phyloP scores from a whole-genome alignment of 2,113 vertebrate genomes.

The Gadus macrocephalus region DNA sequence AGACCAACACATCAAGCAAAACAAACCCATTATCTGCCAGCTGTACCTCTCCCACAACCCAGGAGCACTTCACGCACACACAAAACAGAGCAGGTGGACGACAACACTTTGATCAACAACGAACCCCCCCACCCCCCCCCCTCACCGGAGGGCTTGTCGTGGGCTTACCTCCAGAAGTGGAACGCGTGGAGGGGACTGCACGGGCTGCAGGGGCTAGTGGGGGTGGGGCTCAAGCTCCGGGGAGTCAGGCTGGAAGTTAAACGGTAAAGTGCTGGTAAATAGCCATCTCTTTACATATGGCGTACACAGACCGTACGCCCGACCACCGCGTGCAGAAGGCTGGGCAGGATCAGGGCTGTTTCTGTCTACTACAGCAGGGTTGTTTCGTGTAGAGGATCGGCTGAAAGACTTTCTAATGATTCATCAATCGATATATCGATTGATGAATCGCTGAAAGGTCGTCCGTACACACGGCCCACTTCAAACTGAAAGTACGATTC shows the following conservation, averaged over 20 bases:
- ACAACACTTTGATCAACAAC: conserved; percentile 3
- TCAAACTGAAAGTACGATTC: too few species aligned
- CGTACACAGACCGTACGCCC: conserved; percentile 14
- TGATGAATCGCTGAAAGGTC: too few species aligned
- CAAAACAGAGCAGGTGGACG: neutral
- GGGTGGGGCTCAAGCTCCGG: conserved; percentile 98
- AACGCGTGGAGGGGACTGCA: conserved; percentile 98
- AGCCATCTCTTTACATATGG: conserved; percentile 41
- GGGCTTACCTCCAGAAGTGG: conserved; percentile 99
- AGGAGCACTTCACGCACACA: neutral
- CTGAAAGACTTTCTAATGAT: too few species aligned
- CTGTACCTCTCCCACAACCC: too few species aligned
- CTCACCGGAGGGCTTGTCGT: conserved; percentile 34
- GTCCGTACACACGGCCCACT: too few species aligned
- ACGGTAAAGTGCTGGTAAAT: conserved; percentile 73
- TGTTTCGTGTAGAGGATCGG: too few species aligned
- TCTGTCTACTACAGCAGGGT: conserved; percentile 47
- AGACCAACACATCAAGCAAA: too few species aligned
- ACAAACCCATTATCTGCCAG: too few species aligned
- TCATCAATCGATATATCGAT: too few species aligned
- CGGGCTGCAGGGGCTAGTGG: conserved; percentile 98
- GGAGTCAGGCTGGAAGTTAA: conserved; percentile 99
- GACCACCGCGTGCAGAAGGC: conserved; percentile 73
- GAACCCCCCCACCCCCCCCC: neutral
- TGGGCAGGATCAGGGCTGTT: conserved; percentile 96